Base-by-base conservation (phyloP, 2,113 vertebrate species). In the Anseranas semipalmata region DNA sequence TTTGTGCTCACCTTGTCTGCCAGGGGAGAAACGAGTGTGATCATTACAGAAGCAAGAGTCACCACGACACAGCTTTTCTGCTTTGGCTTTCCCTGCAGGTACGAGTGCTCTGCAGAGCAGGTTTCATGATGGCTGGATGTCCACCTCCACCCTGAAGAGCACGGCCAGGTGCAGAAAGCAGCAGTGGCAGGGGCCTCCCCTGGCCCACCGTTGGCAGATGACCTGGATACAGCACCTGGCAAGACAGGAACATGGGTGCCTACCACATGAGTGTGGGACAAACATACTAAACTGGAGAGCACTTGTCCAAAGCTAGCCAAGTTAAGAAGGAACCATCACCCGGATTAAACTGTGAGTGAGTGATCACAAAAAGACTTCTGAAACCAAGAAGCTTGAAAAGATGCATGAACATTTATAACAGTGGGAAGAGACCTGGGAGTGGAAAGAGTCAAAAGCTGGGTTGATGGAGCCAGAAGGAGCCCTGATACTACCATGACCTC, bases 241-340 rank as follows among this genome's bases (percentile, higher is more conserved):
- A 17, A 0, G 0, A 53, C n/a, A 21, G n/a, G 16, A 59, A 41
- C 0, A 0, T 1, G 3, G 11, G 25, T 27, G 6, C 10, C 33
- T n/a, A 5, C 3, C 25, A 27, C 3, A 0, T 0, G 3, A 18
- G 8, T 13, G 15, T 20, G 55, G 41, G 55, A 33, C 4, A 63
- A n/a, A 45, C 2, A 5, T 13, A 3, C 18, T 22, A 2, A 46
- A 39, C 19, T 28, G 3, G 28, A 71, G 28, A 1, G 0, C 4
- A 0, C 0, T 20, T 28, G 3, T 11, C 24, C 15, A 10, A 50
- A 43, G 12, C 1, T 11, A 8, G 21, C 35, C 27, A 2, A 1
- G 5, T 18, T 52, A 7, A 16, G 13, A 30, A 71, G 14, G 11
- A 65, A 53, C 10, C 17, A 15, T 9, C 45, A 66, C 30, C 45